Conservation (phyloP, 1,140 invertebrate genomes). For the Trissolcus basalis region DNA sequence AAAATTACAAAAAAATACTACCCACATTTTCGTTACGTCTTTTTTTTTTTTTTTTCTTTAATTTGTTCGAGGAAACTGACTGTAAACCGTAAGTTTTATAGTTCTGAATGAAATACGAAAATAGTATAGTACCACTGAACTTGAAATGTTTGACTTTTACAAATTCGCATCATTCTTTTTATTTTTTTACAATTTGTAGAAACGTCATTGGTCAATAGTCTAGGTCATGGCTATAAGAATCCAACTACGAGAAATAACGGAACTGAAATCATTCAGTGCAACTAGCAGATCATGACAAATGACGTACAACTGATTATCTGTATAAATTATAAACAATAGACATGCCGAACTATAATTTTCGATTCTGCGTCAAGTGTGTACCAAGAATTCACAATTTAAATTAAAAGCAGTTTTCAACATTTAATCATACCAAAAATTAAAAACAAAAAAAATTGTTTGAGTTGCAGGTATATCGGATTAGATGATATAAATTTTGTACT, state of each 20-base stretch:
- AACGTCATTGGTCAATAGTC: conserved; percentile 31
- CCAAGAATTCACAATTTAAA: neutral
- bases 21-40: too few relatives aligned
- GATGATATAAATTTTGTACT: conserved; percentile 1
- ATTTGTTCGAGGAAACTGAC: too few relatives aligned
- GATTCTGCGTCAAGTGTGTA: neutral
- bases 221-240: conserved; percentile 49
- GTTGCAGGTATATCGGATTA: neutral
- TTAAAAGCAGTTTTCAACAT: too few relatives aligned
- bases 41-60: too few relatives aligned
- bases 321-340: conserved; percentile 36
- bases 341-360: conserved; percentile 5
- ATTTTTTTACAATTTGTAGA: conserved; percentile 3
- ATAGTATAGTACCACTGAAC: neutral
- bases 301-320: conserved; percentile 27
- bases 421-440: too few relatives aligned
- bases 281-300: conserved; percentile 28
- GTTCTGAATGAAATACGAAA: too few relatives aligned
- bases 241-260: conserved; percentile 40
- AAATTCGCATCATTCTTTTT: neutral
- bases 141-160: neutral
- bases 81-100: too few relatives aligned
- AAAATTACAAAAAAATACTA: too few relatives aligned
- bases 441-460: too few relatives aligned
- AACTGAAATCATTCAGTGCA: conserved; percentile 21